Base-by-base conservation (phyloP, 2,888 invertebrate species). In the Epirrita christyi region DNA sequence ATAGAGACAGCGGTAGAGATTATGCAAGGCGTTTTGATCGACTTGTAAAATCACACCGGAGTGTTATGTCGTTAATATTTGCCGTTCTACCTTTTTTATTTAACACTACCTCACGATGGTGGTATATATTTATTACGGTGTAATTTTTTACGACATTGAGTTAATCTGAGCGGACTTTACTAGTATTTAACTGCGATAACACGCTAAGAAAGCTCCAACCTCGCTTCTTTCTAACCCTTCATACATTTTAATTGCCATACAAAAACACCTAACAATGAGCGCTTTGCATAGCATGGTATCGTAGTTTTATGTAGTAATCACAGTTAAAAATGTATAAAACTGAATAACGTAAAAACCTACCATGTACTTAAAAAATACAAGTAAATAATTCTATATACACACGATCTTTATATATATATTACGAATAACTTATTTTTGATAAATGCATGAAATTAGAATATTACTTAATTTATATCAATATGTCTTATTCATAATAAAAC, bases 391-490 rank as follows among this genome's bases (percentile, higher is more conserved):
- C 63, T 76, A 78, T 36, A 36, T 36, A 77, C 61, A 59, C 64
- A 52, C n/a, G n/a, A n/a, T 6, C n/a, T 29, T 44, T 50, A 34
- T 47, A 51, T 36, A 40, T 11, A 28, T 45, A 38, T 29, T 10
- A 45, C 29, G 34, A 44, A 41, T 37, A 15, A 46, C 46, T 38
- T 50, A 59, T 34, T 37, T 46, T 45, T 9, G 46, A 54, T 45
- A 45, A 21, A 46, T 46, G 48, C 40, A 34, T 36, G 53, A 29
- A 47, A 74, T 81, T 78, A 79, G 80, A 80, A 78, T 80, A 67
- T 63, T 59, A 62, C 47, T 55, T 59, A 8, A 57, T 61, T 61
- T 64, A 61, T 52, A 58, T 40, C 44, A 59, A 63, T 62, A 64
- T 60, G 63, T 66, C 58, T 42, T 75, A 71, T 68, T 66, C 48